phyloP scores from a whole-genome alignment of 2,888 invertebrate genomes.

The Apotomis betuletana region DNA sequence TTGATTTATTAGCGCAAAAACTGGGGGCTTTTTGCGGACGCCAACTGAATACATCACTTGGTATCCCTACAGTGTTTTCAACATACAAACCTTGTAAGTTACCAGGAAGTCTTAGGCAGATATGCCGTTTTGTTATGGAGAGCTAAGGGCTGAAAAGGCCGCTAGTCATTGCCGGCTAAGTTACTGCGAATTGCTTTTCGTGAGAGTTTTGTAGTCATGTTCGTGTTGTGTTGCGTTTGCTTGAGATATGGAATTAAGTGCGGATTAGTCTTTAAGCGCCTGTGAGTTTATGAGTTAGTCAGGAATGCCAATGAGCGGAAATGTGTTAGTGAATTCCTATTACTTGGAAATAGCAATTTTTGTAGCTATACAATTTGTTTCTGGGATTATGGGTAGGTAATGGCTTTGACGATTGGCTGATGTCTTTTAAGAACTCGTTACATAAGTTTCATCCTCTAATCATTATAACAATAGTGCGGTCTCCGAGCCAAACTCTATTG shows the following conservation, averaged over 20 bases:
- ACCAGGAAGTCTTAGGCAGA: not conserved
- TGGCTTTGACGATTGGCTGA: too few relatives aligned
- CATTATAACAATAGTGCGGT: too few relatives aligned
- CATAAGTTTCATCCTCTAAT: too few relatives aligned
- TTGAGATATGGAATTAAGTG: not conserved
- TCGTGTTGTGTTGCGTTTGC: not conserved
- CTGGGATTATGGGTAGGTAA: too few relatives aligned
- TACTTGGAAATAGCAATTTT: too few relatives aligned
- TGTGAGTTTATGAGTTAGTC: too few relatives aligned
- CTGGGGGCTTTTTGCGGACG: not conserved
- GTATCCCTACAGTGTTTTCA: not conserved
- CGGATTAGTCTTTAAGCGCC: not conserved
- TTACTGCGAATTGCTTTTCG: constrained; percentile 29
- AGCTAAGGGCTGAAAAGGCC: not conserved
- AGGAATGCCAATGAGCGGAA: too few relatives aligned
- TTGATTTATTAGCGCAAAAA: constrained; percentile 39
- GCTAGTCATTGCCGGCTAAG: constrained; percentile 23
- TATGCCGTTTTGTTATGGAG: not conserved
- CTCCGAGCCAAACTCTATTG: too few relatives aligned
- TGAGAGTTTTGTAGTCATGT: constrained; percentile 2
- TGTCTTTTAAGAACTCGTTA: too few relatives aligned
- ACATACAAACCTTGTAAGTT: not conserved
- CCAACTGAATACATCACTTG: constrained; percentile 12
- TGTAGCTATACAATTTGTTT: too few relatives aligned
- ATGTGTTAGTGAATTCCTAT: too few relatives aligned